phyloP scores from a whole-genome alignment of 2,797 vertebrate genomes.

The Zalophus californianus region DNA sequence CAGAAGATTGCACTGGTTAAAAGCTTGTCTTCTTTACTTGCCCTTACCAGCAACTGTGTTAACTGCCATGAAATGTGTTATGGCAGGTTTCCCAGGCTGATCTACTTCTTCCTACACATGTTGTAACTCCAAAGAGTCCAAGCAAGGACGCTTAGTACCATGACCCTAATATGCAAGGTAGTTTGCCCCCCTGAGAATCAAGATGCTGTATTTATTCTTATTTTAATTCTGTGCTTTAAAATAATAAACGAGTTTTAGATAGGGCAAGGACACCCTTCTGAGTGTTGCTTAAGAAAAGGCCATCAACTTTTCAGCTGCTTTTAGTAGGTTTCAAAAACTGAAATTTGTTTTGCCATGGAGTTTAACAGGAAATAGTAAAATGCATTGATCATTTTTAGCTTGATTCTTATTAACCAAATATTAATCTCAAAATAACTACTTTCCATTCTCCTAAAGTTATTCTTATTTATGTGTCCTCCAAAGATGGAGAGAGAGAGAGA shows the following conservation, averaged over 20 bases:
- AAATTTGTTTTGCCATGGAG: not conserved
- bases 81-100: not conserved
- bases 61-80: not conserved
- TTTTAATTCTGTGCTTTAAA: conserved; percentile 38
- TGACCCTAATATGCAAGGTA: not conserved
- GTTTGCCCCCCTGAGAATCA: not conserved
- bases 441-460: not conserved
- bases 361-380: conserved; percentile 9
- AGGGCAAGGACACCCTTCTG: not conserved
- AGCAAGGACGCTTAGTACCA: accelerated
- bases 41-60: conserved; percentile 4
- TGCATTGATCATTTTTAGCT: not conserved
- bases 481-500: not conserved
- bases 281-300: not conserved
- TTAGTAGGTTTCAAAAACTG: not conserved
- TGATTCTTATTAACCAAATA: conserved; percentile 14
- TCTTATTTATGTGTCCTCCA: not conserved
- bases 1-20: conserved; percentile 54
- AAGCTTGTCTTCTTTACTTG: conserved; percentile 44
- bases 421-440: not conserved
- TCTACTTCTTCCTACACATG: not conserved
- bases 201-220: not conserved
- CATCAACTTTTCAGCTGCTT: not conserved
- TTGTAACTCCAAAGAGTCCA: not conserved
- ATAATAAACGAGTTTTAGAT: not conserved